Conservation (phyloP, 2,797 vertebrate species). For the Oryzias dopingdopingensis region DNA sequence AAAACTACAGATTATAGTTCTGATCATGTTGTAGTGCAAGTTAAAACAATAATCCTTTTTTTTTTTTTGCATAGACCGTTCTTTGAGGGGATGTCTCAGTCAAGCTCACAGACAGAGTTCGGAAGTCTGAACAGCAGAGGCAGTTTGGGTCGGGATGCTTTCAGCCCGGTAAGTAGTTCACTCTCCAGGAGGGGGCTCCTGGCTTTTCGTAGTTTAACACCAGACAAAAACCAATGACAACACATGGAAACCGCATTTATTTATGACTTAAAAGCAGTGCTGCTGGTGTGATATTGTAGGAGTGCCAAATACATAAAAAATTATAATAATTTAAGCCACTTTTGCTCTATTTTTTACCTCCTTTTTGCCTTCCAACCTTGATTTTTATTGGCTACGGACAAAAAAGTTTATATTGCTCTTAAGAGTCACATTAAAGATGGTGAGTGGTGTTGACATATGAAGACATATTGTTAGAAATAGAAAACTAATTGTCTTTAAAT, state of each 20-base stretch:
- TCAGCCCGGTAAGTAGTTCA: constrained; percentile 88
- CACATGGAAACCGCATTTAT: too few species aligned
- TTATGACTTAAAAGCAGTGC: too few species aligned
- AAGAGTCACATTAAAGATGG: too few species aligned
- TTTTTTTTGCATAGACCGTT: constrained; percentile 82
- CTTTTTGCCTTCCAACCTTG: background rate
- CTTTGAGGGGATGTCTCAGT: constrained; percentile 99
- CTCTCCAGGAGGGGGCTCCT: background rate
- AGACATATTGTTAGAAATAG: too few species aligned
- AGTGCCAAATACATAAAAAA: background rate
- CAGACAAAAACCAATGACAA: too few species aligned
- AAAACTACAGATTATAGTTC: background rate
- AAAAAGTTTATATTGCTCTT: background rate
- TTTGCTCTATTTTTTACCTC: background rate
- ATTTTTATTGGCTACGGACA: background rate
- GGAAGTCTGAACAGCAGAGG: constrained; percentile 97
- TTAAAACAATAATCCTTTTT: background rate
- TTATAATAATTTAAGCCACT: background rate
- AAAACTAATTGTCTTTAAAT: too few species aligned
- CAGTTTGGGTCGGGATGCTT: constrained; percentile 87
- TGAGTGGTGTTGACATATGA: too few species aligned
- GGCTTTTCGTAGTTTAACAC: too few species aligned
- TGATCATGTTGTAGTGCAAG: background rate
- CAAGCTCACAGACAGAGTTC: constrained; percentile 98
- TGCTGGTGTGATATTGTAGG: background rate